Conservation (phyloP, 2,888 invertebrate species). For the Coleophora deauratella region DNA sequence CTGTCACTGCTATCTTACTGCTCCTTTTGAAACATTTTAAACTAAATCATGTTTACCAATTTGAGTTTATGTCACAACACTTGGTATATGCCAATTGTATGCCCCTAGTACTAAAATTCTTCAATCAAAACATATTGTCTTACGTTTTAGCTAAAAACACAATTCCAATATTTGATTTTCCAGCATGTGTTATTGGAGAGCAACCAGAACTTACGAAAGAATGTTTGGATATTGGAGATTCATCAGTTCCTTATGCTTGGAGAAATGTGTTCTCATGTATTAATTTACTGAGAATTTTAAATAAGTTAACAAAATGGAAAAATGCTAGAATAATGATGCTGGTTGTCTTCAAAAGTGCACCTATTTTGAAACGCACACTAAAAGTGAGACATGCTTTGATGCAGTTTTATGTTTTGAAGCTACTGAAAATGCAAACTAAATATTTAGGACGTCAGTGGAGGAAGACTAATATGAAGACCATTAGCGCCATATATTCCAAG, state of each 20-base stretch:
- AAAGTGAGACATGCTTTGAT: slow-evolving; percentile 97
- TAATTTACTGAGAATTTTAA: slow-evolving; percentile 95
- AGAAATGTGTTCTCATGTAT: slow-evolving; percentile 98
- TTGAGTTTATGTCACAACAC: slow-evolving; percentile 99
- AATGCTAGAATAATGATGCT: slow-evolving; percentile 99
- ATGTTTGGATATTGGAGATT: slow-evolving; percentile 89
- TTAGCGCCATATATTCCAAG: slow-evolving; percentile 99
- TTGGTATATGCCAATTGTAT: slow-evolving; percentile 99
- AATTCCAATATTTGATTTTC: slow-evolving; percentile 95
- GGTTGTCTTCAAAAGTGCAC: slow-evolving; percentile 99
- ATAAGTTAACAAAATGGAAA: slow-evolving; percentile 99
- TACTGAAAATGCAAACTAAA: slow-evolving; percentile 99
- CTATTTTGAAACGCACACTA: slow-evolving; percentile 95
- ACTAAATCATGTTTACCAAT: slow-evolving; percentile 97
- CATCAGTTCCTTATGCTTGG: slow-evolving; percentile 92
- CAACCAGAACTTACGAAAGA: slow-evolving; percentile 95
- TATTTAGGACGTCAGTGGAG: slow-evolving; percentile 99
- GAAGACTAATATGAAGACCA: slow-evolving; percentile 99
- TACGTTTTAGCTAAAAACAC: slow-evolving; percentile 96
- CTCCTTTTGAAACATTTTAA: slow-evolving; percentile 97
- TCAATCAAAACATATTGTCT: slow-evolving; percentile 97
- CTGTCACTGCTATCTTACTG: slow-evolving; percentile 91
- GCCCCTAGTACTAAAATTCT: slow-evolving; percentile 97
- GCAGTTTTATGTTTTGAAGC: slow-evolving; percentile 97
- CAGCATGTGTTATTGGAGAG: slow-evolving; percentile 95